Conservation (phyloP, 2,797 vertebrate genomes). For the Erethizon dorsatum region DNA sequence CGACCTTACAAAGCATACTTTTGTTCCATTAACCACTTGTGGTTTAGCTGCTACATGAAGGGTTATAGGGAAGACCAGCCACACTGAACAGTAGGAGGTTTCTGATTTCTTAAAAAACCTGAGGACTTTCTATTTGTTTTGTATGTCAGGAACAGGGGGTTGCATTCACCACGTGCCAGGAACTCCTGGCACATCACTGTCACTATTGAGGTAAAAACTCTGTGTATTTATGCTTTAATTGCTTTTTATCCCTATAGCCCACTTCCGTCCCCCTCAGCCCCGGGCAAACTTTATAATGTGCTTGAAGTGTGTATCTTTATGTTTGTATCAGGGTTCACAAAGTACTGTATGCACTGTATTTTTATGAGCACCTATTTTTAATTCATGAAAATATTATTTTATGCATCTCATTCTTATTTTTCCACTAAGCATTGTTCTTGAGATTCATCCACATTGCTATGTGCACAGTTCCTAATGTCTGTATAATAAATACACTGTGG, state of each 20-base stretch:
- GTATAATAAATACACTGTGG: background rate
- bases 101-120: background rate
- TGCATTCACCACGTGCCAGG: rapidly evolving
- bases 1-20: slow-evolving; percentile 43
- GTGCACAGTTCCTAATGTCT: background rate
- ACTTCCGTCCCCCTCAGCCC: background rate
- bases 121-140: background rate
- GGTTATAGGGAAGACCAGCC: background rate
- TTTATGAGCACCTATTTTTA: background rate
- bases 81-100: background rate
- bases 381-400: background rate
- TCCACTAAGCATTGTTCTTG: background rate
- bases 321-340: background rate
- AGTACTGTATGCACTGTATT: background rate
- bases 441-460: background rate
- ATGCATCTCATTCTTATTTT: background rate
- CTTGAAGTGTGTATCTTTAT: background rate
- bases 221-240: background rate
- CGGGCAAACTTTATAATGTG: background rate
- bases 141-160: background rate
- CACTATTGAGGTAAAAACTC: background rate
- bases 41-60: slow-evolving; percentile 12
- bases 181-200: background rate
- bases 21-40: slow-evolving; percentile 50
- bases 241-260: background rate